Percentiles rank a stretch among this genome's conserved stretches.
Conservation (phyloP, 2,113 vertebrate species). For the Piliocolobus tephrosceles region DNA sequence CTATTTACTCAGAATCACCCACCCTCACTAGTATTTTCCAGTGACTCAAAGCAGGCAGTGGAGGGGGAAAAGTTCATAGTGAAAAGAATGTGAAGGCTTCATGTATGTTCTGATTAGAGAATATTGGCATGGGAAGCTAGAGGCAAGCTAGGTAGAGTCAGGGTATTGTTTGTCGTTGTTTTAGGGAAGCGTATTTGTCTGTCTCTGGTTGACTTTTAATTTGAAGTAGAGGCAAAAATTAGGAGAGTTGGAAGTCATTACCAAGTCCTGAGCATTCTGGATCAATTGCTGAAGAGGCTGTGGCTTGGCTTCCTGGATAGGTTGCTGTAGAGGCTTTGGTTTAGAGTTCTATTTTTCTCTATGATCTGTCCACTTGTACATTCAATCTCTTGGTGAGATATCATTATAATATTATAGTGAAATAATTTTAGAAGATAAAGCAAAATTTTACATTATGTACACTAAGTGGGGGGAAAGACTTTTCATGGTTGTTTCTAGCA, state of each 20-base stretch:
- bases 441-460: not conserved
- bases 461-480: not conserved
- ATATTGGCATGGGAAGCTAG: not conserved
- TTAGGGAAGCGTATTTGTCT: not conserved
- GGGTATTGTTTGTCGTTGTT: not conserved
- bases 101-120: not conserved
- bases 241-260: not conserved
- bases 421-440: not conserved
- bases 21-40: not conserved
- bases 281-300: not conserved
- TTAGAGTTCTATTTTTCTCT: not conserved
- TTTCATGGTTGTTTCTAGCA: not conserved
- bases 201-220: not conserved
- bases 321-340: not conserved
- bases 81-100: not conserved
- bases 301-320: not conserved
- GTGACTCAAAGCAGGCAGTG: not conserved
- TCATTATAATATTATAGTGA: not conserved
- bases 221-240: not conserved
- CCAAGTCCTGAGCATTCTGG: not conserved
- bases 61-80: not conserved
- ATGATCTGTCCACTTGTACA: not conserved
- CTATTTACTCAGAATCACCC: not conserved
- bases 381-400: not conserved
- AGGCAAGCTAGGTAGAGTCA: not conserved